A percentile compares a stretch with the other conserved stretches of the same genome.
phyloP scores from a whole-genome alignment of 2,888 invertebrate species.

The Cephus sareptanus region DNA sequence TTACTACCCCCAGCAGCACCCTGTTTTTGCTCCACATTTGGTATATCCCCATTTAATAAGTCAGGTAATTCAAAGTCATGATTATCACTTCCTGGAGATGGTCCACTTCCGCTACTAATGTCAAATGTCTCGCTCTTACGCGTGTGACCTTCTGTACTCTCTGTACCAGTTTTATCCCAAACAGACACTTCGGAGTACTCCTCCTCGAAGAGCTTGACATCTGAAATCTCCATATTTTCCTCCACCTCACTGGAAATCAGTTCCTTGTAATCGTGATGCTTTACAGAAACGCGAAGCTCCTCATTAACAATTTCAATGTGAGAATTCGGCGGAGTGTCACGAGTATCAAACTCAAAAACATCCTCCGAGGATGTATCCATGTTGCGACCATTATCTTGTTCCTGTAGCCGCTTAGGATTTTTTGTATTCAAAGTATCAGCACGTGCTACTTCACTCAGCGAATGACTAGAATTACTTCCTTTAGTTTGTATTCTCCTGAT shows the following conservation, averaged over 20 bases:
- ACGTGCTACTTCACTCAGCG: conserved; percentile 50
- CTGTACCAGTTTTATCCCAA: conserved; percentile 59
- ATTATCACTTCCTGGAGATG: conserved; percentile 55
- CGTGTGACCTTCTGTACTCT: conserved; percentile 54
- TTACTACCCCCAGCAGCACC: conserved; percentile 34
- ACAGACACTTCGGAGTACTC: conserved; percentile 55
- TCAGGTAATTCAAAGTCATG: conserved; percentile 54
- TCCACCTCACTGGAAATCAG: conserved; percentile 23
- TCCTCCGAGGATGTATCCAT: conserved; percentile 56
- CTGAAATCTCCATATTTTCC: conserved; percentile 25
- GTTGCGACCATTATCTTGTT: conserved; percentile 35
- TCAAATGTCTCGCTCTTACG: conserved; percentile 62
- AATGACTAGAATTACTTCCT: conserved; percentile 56
- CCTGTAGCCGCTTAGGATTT: conserved; percentile 18
- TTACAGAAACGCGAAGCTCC: conserved; percentile 42
- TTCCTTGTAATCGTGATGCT: conserved; percentile 50
- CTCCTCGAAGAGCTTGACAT: conserved; percentile 42
- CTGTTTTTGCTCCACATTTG: conserved; percentile 9
- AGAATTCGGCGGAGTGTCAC: conserved; percentile 62
- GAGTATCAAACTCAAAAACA: conserved; percentile 52
- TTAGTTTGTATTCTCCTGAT: conserved; percentile 47
- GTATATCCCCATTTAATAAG: conserved; percentile 42
- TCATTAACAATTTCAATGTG: conserved; percentile 56
- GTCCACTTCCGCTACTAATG: conserved; percentile 58
- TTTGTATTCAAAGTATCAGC: conserved; percentile 31